Conservation (phyloP, 1,140 invertebrate species). For the Platyscapa corneri region DNA sequence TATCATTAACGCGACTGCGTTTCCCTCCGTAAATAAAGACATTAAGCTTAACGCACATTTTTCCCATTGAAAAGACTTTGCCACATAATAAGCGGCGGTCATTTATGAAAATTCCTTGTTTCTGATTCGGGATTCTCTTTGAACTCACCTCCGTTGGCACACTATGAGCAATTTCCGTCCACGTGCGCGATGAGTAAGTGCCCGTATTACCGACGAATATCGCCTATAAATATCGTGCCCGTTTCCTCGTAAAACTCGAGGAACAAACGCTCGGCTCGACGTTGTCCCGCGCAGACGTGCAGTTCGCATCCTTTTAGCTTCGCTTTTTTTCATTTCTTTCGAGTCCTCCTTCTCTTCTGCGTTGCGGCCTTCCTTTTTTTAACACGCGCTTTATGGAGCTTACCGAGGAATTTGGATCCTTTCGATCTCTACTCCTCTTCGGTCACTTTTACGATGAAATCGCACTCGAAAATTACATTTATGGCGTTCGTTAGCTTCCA, state of each 20-base stretch:
- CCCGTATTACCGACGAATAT: constrained; percentile 60
- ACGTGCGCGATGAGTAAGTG: constrained; percentile 56
- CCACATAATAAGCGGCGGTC: constrained; percentile 3
- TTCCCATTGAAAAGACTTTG: background rate
- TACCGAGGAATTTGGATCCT: constrained; percentile 3
- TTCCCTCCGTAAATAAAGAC: too few species aligned
- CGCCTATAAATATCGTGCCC: constrained; percentile 59
- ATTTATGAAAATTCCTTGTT: constrained; percentile 22
- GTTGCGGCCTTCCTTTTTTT: background rate
- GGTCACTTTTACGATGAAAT: background rate
- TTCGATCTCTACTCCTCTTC: background rate
- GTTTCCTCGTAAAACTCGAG: constrained; percentile 60
- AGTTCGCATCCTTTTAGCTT: background rate
- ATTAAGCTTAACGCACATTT: background rate
- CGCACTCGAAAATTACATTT: too few species aligned
- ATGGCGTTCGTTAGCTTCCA: too few species aligned
- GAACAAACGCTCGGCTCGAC: constrained; percentile 7
- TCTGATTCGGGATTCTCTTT: constrained; percentile 13
- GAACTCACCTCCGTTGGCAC: background rate
- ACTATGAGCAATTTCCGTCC: constrained; percentile 48
- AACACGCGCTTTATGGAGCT: background rate
- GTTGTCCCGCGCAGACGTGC: background rate
- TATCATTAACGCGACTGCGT: too few species aligned
- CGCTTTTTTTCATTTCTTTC: constrained; percentile 11
- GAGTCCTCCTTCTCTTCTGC: background rate